phyloP scores from a whole-genome alignment of 2,888 invertebrate genomes.

The Thalpophila matura region DNA sequence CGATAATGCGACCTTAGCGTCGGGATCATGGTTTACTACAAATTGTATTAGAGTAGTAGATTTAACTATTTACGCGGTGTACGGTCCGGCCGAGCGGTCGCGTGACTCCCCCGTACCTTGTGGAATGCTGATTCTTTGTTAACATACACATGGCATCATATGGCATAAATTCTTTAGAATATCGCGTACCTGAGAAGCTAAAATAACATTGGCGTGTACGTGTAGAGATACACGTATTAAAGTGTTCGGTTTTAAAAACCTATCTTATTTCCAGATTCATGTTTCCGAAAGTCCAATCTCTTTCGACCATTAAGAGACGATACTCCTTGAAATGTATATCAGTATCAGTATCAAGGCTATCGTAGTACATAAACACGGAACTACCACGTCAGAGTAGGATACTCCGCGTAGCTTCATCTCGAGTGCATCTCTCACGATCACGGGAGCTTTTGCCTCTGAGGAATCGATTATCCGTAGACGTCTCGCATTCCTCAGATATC shows the following conservation, averaged over 20 bases:
- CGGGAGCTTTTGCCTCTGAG: slow-evolving; percentile 73
- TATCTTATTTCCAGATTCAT: slow-evolving; percentile 19
- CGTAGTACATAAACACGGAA: slow-evolving; percentile 45
- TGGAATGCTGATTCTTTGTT: slow-evolving; percentile 63
- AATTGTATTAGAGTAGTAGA: slow-evolving; percentile 90
- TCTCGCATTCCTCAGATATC: slow-evolving; percentile 79
- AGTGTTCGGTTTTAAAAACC: slow-evolving; percentile 8
- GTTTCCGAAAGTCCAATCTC: slow-evolving; percentile 35
- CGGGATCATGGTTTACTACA: slow-evolving; percentile 91
- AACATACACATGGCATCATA: slow-evolving; percentile 42
- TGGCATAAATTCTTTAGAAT: slow-evolving; percentile 46
- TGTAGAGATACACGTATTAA: slow-evolving; percentile 5
- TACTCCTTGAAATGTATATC: slow-evolving; percentile 47
- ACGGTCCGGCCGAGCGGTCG: slow-evolving; percentile 64
- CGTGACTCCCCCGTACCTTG: slow-evolving; percentile 60
- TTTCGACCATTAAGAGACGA: slow-evolving; percentile 25
- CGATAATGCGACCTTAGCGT: slow-evolving; percentile 90
- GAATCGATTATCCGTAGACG: slow-evolving; percentile 81
- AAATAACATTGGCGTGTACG: slow-evolving; percentile 3
- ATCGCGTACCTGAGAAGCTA: slow-evolving; percentile 20
- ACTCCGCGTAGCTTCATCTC: slow-evolving; percentile 69
- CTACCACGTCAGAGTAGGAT: slow-evolving; percentile 58
- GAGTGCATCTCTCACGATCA: slow-evolving; percentile 76
- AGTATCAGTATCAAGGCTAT: slow-evolving; percentile 58
- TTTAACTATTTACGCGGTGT: slow-evolving; percentile 88